A percentile compares a stretch with the other conserved stretches of the same genome.
phyloP scores from a whole-genome alignment of 2,888 invertebrate genomes.

The Caenorhabditis macrosperma region DNA sequence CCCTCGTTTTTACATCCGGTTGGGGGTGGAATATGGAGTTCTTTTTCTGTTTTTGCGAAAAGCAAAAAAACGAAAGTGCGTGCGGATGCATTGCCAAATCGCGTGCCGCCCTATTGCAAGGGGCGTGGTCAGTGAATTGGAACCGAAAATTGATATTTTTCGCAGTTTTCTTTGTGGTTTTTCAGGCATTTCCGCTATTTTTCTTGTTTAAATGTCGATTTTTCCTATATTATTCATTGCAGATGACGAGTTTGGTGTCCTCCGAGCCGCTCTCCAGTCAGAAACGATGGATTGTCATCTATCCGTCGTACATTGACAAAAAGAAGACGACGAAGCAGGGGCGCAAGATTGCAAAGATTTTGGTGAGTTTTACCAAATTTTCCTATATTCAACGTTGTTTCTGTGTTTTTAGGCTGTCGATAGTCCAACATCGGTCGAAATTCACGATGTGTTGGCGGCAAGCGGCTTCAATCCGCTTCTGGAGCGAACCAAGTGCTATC shows the following conservation, averaged over 20 bases:
- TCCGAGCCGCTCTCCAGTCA: conserved; percentile 60
- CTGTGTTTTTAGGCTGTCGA: conserved; percentile 89
- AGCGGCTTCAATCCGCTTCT: conserved; percentile 89
- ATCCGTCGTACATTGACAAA: conserved; percentile 95
- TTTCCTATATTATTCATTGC: too few relatives aligned
- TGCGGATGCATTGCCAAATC: conserved; percentile 6
- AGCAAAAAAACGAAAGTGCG: too few relatives aligned
- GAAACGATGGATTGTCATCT: conserved; percentile 91
- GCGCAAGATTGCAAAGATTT: conserved; percentile 88
- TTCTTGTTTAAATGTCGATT: too few relatives aligned
- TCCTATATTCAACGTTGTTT: neutral
- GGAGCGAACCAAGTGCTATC: conserved; percentile 88
- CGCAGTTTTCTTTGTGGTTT: neutral
- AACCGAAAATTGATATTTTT: conserved; percentile 1
- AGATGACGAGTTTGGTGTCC: conserved; percentile 37
- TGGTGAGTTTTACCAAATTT: conserved; percentile 81
- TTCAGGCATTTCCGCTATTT: neutral
- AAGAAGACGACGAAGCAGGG: conserved; percentile 93
- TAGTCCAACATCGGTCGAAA: conserved; percentile 95
- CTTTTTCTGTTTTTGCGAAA: neutral
- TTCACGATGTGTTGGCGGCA: conserved; percentile 91
- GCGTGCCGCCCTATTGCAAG: conserved; percentile 21
- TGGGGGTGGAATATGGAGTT: too few relatives aligned
- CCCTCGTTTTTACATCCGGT: too few relatives aligned
- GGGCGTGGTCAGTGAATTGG: conserved; percentile 42